Percentiles rank a stretch among this genome's conserved stretches.
Evolutionary conservation across 2,888 invertebrate species (phyloP).

Genomic region (Anaspis maculata): DNA sequence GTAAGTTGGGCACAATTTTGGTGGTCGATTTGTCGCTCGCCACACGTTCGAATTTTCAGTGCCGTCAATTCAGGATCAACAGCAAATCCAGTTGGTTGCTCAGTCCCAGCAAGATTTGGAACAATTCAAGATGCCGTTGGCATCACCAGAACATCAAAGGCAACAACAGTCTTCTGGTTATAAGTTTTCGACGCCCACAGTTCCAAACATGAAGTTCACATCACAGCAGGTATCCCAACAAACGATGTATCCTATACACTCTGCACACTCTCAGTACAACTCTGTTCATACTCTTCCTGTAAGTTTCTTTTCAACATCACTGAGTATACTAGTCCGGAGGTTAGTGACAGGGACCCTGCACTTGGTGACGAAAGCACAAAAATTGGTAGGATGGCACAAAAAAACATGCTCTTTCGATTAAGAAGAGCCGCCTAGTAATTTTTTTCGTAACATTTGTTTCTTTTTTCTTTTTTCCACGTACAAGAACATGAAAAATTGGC

Average conservation of each 20-base stretch:
- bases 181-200: constrained; percentile 30
- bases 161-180: constrained; percentile 25
- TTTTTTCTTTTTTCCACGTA: constrained; percentile 1
- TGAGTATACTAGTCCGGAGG: no score
- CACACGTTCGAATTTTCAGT: no score
- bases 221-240: constrained; percentile 31
- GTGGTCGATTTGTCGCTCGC: no score
- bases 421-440: no score
- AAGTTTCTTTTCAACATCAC: constrained; percentile 24
- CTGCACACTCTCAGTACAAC: constrained; percentile 24
- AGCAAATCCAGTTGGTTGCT: constrained; percentile 3
- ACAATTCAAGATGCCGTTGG: constrained; percentile 21
- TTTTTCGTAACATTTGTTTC: no score
- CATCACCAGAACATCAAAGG: constrained; percentile 10
- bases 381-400: no score
- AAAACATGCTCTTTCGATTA: no score
- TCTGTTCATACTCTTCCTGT: constrained; percentile 20
- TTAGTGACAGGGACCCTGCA: no score
- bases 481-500: no score
- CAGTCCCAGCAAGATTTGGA: constrained; percentile 16
- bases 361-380: no score
- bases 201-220: constrained; percentile 35
- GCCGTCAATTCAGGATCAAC: constrained; percentile 1
- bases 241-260: constrained; percentile 23
- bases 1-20: constrained; percentile 5